Evolutionary conservation across 1,140 invertebrate species (phyloP).

Genomic region (Ceratoteleas bidentatus): DNA sequence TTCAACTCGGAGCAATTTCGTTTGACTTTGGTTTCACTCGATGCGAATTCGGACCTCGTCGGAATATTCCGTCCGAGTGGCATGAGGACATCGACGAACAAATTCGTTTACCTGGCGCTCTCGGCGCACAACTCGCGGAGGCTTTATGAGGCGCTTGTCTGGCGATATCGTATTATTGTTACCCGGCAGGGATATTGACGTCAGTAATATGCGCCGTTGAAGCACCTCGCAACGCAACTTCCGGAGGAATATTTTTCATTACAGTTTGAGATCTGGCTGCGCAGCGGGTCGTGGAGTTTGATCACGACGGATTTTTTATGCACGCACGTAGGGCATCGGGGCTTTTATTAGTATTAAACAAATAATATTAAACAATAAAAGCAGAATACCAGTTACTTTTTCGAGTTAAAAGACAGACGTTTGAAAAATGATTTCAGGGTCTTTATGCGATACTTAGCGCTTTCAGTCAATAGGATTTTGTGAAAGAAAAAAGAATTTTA

Average conservation of each 20-base stretch:
- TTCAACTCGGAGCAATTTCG: too few relatives aligned
- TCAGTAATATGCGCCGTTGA: constrained; percentile 57
- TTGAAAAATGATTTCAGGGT: background rate
- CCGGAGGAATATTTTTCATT: constrained; percentile 60
- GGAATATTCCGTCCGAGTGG: background rate
- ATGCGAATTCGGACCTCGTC: too few relatives aligned
- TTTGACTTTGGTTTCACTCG: too few relatives aligned
- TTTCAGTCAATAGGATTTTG: too few relatives aligned
- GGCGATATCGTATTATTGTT: constrained; percentile 59
- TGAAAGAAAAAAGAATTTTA: too few relatives aligned
- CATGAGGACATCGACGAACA: background rate
- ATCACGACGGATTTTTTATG: constrained; percentile 32
- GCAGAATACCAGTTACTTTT: background rate
- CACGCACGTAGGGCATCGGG: constrained; percentile 12
- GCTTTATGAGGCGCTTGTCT: constrained; percentile 59
- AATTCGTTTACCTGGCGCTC: constrained; percentile 33
- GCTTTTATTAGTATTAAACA: constrained; percentile 30
- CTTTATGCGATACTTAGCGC: background rate
- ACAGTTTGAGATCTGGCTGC: constrained; percentile 48
- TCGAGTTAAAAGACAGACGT: background rate
- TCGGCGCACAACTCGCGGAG: constrained; percentile 16
- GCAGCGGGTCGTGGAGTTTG: constrained; percentile 29
- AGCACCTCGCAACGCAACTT: constrained; percentile 55
- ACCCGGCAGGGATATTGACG: constrained; percentile 46
- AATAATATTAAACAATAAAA: constrained; percentile 24